Base-by-base conservation (phyloP, 2,888 invertebrate genomes). In the Coelinius sp. region DNA sequence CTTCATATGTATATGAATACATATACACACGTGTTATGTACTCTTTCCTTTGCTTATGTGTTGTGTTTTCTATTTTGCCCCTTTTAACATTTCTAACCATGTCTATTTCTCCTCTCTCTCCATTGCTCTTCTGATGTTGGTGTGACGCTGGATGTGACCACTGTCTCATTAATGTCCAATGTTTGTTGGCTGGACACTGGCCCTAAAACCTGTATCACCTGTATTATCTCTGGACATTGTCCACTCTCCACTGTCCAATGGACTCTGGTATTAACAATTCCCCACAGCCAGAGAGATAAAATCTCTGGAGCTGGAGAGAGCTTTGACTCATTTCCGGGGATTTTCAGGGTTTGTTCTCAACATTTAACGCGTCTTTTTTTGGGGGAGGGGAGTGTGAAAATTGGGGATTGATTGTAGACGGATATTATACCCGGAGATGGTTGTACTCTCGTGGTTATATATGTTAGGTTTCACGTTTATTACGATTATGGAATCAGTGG, bases 121-220 rank as follows among this genome's bases (percentile, higher is more conserved):
- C 70, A 63, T 65, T 64, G 59, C 67, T 35, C 38, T 27, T 25
- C 35, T 25, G 41, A 66, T 31, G 67, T 49, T 82, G 81, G 80
- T 80, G 82, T 82, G 82, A 83, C 79, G 74, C 70, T 75, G 78
- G 76, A 78, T 81, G 83, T 75, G 82, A 81, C 81, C 79, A 70
- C 75, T 73, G 72, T 35, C 76, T 78, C 81, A 82, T 83, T 82
- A 80, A 83, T n/a, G n/a, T n/a, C n/a, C n/a, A n/a, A n/a, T n/a
- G n/a, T n/a, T n/a, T n/a, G n/a, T n/a, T n/a, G n/a, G 80, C 78
- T 80, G 78, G 14, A 46, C 46, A 2, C 25, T 12, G 25, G 25
- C 25, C 53, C 25, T 53, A 53, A 68, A 73, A 76, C 76, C 76
- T 49, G 35, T 56, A 68, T 41, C 76, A 80, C 80, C 80, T 80